Evolutionary conservation across 1,140 invertebrate genomes (phyloP), one percentile per base, ranked within the genome.

Genomic region (Drosophila willistoni): DNA sequence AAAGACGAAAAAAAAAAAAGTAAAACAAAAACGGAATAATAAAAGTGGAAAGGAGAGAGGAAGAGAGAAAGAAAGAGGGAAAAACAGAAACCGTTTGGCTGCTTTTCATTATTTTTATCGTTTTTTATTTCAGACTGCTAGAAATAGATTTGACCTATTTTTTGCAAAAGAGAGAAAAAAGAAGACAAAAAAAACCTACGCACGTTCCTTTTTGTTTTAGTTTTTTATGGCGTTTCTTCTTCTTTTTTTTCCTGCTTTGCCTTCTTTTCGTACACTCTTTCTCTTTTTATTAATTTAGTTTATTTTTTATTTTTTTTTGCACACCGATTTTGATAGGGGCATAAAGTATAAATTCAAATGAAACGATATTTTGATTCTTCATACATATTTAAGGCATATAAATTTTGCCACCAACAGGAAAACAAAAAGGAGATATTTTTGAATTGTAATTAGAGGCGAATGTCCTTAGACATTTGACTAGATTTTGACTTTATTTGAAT

Each of bases 121-220:
- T 22, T 39, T 59, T 59, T 59, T 42, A 41, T 59, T 44, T 62
- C 39, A 34, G 39, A 17, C 60, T 29, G 60, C 60, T 44, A 22
- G n/a, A 62, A 62, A 62, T 62, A 62, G 60, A 62, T 44, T 62
- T 62, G 60, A 62, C 60, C 60, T 62, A 62, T 62, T 62, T 62
- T 62, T 19, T 51, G 44, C 44, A 19, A 51, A 22, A 19, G 14
- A 44, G 7, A 44, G 14, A 44, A 14, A 44, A 44, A n/a, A n/a
- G 6, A 44, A 47, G 7, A 47, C 19, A 17, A 47, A 47, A 47
- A 47, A 47, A 51, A 51, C 44, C 44, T 51, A 51, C 44, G 44
- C 44, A 51, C 44, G 44, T 51, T 51, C 44, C 44, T 51, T 51
- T 51, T 51, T 22, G 34, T n/a, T 59, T 39, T 39, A 39, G 29